Evolutionary conservation across 2,797 vertebrate genomes (phyloP), one percentile per base, ranked within the genome.

Genomic region (Pangasius macronema): DNA sequence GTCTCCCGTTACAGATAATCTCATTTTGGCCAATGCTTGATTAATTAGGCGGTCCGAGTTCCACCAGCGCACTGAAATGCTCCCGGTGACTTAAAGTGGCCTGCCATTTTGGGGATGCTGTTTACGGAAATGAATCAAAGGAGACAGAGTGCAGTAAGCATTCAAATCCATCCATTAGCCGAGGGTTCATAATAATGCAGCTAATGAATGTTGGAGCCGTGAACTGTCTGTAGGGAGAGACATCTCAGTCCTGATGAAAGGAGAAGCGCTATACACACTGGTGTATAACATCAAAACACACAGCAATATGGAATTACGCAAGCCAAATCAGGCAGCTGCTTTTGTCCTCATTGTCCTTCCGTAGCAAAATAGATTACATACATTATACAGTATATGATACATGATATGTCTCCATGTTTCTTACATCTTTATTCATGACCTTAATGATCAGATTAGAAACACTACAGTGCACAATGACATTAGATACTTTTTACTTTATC

Each of bases 1-100:
- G 82, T 86, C 84, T 87, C 86, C 87, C 77, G 87, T 88, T 89
- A 86, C 85, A 83, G 76, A 91, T 90, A 88, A 88, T 86, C 89
- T 85, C 77, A 82, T 85, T 81, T 87, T 87, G 90, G 83, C 87
- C 83, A 70, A 70, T 67, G 86, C 27, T 80, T 91, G 89, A 90
- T 84, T 91, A 85, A 90, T 90, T 89, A 88, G 61, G 82, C 27
- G 65, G 83, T 67, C 82, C 68, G n/a, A 88, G 85, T 84, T 76
- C 81, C 59, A 84, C 67, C 24, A 20, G 33, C 30, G 24, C 18
- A 24, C 36, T 51, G 80, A 83, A 83, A 77, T 30, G 59, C 76
- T 70, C 70, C 83, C 82, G 82, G 51, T 88, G 88, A 85, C 87
- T 70, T 67, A 65, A 82, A 88, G 85, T 84, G 83, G 57, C 72